Percentiles rank a stretch among this genome's conserved stretches.
phyloP scores from a whole-genome alignment of 2,797 vertebrate species.

The Acrossocheilus wenchowensis region DNA sequence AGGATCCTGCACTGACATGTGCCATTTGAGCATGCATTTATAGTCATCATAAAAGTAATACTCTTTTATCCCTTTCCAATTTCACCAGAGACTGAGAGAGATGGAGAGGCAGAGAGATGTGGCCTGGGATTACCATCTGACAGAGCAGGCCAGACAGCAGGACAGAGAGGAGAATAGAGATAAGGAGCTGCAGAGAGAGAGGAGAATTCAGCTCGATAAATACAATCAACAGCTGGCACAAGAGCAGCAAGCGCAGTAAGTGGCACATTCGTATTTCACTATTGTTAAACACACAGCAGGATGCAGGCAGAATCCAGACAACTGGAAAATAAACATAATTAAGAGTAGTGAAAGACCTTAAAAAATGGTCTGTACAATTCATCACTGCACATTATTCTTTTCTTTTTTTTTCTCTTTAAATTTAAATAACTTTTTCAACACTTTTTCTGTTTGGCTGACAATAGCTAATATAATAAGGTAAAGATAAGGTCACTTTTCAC shows the following conservation, averaged over 20 bases:
- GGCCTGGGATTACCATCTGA: constrained; percentile 67
- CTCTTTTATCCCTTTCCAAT: not conserved
- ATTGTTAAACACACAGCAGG: not conserved
- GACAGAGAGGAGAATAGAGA: constrained; percentile 66
- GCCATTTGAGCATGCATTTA: not conserved
- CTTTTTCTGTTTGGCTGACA: not conserved
- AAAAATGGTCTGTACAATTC: not conserved
- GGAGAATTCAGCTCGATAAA: constrained; percentile 66
- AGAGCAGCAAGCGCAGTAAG: constrained; percentile 77
- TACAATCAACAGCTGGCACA: constrained; percentile 75
- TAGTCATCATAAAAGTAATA: not conserved
- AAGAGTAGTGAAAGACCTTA: not conserved
- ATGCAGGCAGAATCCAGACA: not conserved
- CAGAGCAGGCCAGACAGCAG: constrained; percentile 65
- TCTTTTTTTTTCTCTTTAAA: not conserved
- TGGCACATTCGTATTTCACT: not conserved
- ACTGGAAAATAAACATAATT: not conserved
- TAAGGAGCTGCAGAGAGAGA: constrained; percentile 67
- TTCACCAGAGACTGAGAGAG: constrained; percentile 68
- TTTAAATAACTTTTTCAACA: not conserved
- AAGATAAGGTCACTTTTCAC: not conserved
- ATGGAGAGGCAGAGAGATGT: constrained; percentile 65
- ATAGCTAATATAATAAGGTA: not conserved
- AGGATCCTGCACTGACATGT: not conserved
- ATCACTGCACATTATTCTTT: not conserved